phyloP scores from a whole-genome alignment of 1,140 invertebrate genomes.

The Bombus pyrosoma region DNA sequence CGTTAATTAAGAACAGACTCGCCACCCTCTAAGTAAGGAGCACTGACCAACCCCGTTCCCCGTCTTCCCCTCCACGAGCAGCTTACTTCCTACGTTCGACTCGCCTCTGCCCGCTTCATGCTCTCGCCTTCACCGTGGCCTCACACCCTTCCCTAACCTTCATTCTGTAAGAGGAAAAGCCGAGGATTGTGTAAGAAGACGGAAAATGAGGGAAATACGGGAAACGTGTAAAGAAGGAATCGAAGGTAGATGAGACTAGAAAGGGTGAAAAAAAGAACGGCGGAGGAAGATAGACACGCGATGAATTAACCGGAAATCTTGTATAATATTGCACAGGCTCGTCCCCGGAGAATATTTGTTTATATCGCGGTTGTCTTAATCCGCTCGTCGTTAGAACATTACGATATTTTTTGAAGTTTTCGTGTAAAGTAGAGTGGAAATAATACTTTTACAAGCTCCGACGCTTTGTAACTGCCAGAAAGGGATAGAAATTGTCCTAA shows the following conservation, averaged over 20 bases:
- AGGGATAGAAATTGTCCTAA: background rate
- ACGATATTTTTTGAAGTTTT: too few species aligned
- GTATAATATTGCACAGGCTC: background rate
- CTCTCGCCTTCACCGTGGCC: slow-evolving; percentile 67
- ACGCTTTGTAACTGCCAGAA: background rate
- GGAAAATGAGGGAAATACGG: slow-evolving; percentile 53
- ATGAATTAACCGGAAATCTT: slow-evolving; percentile 75
- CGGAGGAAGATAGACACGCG: slow-evolving; percentile 25
- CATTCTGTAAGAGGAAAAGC: slow-evolving; percentile 65
- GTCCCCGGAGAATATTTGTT: background rate
- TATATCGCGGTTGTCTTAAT: background rate
- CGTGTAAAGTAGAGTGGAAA: background rate
- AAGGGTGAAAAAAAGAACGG: slow-evolving; percentile 40
- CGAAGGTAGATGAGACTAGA: slow-evolving; percentile 31
- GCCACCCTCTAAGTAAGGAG: slow-evolving; percentile 82
- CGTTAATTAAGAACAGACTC: slow-evolving; percentile 83
- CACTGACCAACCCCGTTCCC: slow-evolving; percentile 75
- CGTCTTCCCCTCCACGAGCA: slow-evolving; percentile 40
- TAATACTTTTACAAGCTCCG: background rate
- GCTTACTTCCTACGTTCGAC: slow-evolving; percentile 53
- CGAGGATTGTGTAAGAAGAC: slow-evolving; percentile 48
- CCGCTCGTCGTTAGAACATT: too few species aligned
- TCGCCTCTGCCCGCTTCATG: slow-evolving; percentile 58
- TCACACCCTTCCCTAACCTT: slow-evolving; percentile 67
- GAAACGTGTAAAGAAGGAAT: slow-evolving; percentile 31